Percentiles rank a stretch among this genome's conserved stretches.
Evolutionary conservation across 2,797 vertebrate genomes (phyloP).

Genomic region (Anableps anableps): DNA sequence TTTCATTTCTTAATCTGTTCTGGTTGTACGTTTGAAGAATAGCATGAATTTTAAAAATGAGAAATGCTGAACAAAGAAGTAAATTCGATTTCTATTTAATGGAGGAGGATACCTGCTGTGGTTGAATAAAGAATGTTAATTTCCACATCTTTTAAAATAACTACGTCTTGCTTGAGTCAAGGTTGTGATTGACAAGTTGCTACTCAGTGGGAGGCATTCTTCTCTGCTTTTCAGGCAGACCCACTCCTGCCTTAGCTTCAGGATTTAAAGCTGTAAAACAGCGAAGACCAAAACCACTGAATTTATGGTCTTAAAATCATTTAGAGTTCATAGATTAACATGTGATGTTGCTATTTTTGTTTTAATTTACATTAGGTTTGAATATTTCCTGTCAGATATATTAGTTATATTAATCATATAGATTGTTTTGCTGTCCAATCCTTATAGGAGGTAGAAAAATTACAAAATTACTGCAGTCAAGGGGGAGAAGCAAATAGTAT

Average conservation of each 20-base stretch:
- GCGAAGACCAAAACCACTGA: neutral
- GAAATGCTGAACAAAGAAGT: neutral
- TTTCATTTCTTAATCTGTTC: neutral
- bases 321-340: neutral
- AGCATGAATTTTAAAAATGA: neutral
- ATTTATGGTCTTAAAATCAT: neutral
- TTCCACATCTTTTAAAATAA: neutral
- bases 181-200: constrained; percentile 2
- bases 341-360: neutral
- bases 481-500: neutral
- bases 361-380: neutral
- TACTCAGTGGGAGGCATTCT: neutral
- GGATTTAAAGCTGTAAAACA: neutral
- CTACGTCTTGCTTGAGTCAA: neutral
- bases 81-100: neutral
- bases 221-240: neutral
- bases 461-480: neutral
- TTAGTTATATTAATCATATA: neutral
- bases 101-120: neutral
- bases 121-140: neutral
- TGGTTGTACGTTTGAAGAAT: neutral
- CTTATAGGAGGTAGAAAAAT: neutral
- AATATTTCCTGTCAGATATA: neutral
- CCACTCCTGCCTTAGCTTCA: neutral
- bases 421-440: neutral